A percentile compares a stretch with the other conserved stretches of the same genome.
Conservation (phyloP, 23 tunicate species). For the Trididemnum nubilum region DNA sequence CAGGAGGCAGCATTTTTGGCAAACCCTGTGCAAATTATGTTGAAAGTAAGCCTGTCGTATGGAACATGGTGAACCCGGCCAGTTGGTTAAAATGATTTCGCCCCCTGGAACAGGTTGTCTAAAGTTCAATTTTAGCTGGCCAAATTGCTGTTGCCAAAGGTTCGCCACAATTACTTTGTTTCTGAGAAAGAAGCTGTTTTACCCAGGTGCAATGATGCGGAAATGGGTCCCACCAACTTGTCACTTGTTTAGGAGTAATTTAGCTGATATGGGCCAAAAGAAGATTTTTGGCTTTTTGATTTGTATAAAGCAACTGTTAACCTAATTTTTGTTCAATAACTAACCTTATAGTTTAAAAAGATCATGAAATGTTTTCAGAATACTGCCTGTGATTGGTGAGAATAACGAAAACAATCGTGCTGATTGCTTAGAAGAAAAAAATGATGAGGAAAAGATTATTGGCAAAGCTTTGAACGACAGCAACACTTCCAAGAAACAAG, state of each 20-base stretch:
- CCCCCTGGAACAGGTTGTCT: too few relatives aligned
- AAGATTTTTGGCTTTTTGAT: background rate
- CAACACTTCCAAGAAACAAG: background rate
- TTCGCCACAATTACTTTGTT: background rate
- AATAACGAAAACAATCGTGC: background rate
- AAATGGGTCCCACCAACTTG: background rate
- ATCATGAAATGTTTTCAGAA: background rate
- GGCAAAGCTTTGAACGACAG: background rate
- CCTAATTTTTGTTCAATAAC: background rate
- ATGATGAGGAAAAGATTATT: background rate
- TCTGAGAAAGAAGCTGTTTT: background rate
- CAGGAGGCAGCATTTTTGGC: background rate
- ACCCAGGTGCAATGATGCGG: background rate
- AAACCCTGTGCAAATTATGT: background rate
- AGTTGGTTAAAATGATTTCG: too few relatives aligned
- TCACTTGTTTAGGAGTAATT: background rate
- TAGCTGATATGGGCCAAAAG: background rate
- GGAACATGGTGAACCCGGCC: too few relatives aligned
- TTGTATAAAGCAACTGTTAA: background rate
- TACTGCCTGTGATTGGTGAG: conserved; percentile 1
- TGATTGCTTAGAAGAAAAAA: background rate
- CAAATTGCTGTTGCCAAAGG: background rate
- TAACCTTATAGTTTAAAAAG: background rate
- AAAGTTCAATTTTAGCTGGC: too few relatives aligned
- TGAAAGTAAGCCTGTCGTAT: too few relatives aligned